Conservation (phyloP, 2,113 vertebrate genomes). For the Macroglossus sobrinus region DNA sequence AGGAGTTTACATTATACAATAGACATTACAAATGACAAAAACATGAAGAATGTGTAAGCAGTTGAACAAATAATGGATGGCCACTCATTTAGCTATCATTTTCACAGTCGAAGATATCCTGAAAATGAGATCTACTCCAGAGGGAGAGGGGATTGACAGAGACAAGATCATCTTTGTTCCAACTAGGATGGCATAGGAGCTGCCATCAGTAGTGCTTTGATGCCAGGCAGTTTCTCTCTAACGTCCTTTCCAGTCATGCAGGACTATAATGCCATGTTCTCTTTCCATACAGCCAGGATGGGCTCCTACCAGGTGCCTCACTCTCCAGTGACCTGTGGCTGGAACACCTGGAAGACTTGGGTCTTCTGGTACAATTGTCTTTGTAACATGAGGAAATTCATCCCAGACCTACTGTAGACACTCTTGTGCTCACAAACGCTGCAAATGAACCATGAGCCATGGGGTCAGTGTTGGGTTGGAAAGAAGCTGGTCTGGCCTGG, state of each 20-base stretch:
- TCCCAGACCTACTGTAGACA: slow-evolving; percentile 8
- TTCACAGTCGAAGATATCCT: not conserved
- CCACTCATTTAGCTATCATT: not conserved
- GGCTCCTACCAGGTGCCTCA: not conserved
- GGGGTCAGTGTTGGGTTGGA: not conserved
- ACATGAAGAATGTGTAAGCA: slow-evolving; percentile 6
- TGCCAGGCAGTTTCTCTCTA: slow-evolving; percentile 1
- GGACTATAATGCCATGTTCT: not conserved
- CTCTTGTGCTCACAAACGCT: not conserved
- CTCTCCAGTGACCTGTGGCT: not conserved
- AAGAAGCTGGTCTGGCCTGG: not conserved
- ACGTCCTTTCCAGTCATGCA: not conserved
- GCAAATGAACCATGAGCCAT: not conserved
- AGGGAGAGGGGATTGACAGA: not conserved
- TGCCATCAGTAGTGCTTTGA: not conserved
- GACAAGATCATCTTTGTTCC: not conserved
- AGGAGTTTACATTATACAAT: not conserved
- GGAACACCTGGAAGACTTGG: not conserved
- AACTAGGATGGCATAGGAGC: not conserved
- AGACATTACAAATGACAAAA: slow-evolving; percentile 9
- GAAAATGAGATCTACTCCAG: slow-evolving; percentile 6
- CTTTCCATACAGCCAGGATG: not conserved
- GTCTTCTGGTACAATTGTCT: slow-evolving; percentile 24
- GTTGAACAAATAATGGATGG: not conserved
- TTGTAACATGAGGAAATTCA: slow-evolving; percentile 33